Evolutionary conservation across 2,888 invertebrate genomes (phyloP), one percentile per base, ranked within the genome.

Genomic region (Deilephila elpenor): DNA sequence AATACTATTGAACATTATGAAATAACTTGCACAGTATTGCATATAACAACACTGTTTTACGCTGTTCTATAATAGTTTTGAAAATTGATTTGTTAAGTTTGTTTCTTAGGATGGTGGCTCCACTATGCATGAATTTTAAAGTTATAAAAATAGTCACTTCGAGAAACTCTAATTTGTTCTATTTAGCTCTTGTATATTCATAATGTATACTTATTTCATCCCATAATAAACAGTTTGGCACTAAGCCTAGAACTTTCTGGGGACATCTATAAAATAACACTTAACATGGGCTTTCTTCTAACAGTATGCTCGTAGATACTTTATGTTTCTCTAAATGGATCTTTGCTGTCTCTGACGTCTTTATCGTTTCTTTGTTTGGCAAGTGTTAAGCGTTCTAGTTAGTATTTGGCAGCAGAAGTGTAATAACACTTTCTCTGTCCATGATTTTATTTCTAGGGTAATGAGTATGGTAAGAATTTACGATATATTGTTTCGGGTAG

Each of bases 191-290:
- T 25, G 3, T 4, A 8, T 37, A 37, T 37, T 37, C 37, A 8
- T 11, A 1, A 44, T 44, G 44, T 1, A 44, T 14, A 44, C 11
- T 44, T 44, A 44, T 44, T 44, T 14, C 44, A 44, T 44, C 44
- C 14, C 44, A 14, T 44, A 44, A 11, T 44, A 44, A 44, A 11
- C 44, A 44, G 44, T 67, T 51, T 67, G 67, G 67, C 67, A 67
- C 7, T 67, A 44, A 67, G 44, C 67, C 67, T 67, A 67, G 25
- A 44, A 44, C 14, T 51, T 67, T 67, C 17, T 8, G 67, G 67
- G 25, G 67, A 51, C 67, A 25, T 51, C 11, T 6, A 67, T 67
- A 67, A 67, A 44, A 51, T 17, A 51, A 17, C 67, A 51, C 25
- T 67, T 62, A 25, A 44, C 25, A 25, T 14, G 0, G 44, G 5